Evolutionary conservation across 2,888 invertebrate genomes (phyloP).

Genomic region (Podotricha telesiphe): DNA sequence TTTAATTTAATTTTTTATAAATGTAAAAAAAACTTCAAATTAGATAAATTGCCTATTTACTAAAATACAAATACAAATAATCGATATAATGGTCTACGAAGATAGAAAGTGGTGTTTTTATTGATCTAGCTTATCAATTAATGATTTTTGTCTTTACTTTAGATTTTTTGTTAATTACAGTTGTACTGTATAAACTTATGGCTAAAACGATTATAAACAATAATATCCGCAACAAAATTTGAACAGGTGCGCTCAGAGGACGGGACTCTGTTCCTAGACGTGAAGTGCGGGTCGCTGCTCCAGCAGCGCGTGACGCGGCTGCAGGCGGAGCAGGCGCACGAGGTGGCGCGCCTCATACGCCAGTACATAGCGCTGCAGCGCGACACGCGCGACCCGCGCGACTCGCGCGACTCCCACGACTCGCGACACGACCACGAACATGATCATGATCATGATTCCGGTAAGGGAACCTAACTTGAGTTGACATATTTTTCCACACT

Average conservation of each 20-base stretch:
- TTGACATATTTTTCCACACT: no score
- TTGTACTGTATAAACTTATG: no score
- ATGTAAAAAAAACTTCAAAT: no score
- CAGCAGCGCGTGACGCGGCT: conserved; percentile 97
- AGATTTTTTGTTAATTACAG: no score
- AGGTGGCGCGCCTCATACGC: conserved; percentile 96
- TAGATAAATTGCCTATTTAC: no score
- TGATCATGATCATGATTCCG: conserved; percentile 5
- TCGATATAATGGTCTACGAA: no score
- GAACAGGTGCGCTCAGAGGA: conserved; percentile 92
- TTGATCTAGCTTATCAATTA: no score
- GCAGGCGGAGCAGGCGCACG: conserved; percentile 98
- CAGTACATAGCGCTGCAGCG: conserved; percentile 96
- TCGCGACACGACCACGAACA: conserved; percentile 21
- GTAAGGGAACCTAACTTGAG: background rate
- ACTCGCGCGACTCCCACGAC: conserved; percentile 15
- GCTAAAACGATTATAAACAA: no score
- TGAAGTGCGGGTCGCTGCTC: conserved; percentile 98
- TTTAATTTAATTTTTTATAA: no score
- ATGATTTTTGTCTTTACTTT: no score
- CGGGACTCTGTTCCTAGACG: conserved; percentile 95
- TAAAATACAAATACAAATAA: no score
- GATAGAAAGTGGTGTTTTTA: no score
- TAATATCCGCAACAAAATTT: background rate
- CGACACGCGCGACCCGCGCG: conserved; percentile 55